Percentiles rank a stretch among this genome's conserved stretches.
These are phyloP conservation scores for Ceratina calcarata DNA, from an alignment of 1,140 invertebrate genomes.

Conservation along the genomic window DNA sequence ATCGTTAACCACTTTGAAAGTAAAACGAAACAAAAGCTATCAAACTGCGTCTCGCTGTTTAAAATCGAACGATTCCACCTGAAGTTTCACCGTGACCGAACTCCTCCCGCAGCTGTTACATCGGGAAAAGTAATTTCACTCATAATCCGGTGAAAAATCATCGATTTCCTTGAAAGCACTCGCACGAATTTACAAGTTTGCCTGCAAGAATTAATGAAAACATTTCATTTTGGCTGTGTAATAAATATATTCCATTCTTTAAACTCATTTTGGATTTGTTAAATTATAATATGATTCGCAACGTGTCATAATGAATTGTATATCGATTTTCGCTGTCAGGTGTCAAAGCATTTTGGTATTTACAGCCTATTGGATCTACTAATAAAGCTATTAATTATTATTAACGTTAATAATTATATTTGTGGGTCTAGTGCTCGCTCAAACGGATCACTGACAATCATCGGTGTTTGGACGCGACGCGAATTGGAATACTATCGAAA, in stretches of 20 bases:
- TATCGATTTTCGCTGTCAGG: too few relatives aligned
- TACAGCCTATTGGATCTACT: too few relatives aligned
- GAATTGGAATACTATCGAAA: neutral
- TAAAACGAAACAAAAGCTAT: slow-evolving; percentile 1
- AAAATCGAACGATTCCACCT: neutral
- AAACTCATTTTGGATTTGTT: too few relatives aligned
- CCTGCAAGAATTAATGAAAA: neutral
- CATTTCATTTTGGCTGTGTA: slow-evolving; percentile 31
- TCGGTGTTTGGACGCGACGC: too few relatives aligned
- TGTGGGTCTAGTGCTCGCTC: too few relatives aligned
- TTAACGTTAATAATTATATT: too few relatives aligned
- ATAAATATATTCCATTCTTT: slow-evolving; percentile 8
- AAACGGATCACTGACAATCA: too few relatives aligned
- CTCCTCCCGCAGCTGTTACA: neutral
- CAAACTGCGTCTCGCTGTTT: neutral
- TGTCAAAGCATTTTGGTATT: too few relatives aligned
- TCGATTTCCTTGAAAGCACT: neutral
- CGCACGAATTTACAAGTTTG: neutral
- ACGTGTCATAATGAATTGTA: too few relatives aligned
- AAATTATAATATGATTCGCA: too few relatives aligned
- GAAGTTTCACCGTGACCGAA: neutral
- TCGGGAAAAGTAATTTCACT: neutral
- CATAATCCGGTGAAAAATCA: neutral
- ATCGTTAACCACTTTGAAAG: slow-evolving; percentile 39
- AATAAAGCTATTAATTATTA: too few relatives aligned